Base-by-base conservation (phyloP, 2,113 vertebrate genomes). In the Strix aluco region DNA sequence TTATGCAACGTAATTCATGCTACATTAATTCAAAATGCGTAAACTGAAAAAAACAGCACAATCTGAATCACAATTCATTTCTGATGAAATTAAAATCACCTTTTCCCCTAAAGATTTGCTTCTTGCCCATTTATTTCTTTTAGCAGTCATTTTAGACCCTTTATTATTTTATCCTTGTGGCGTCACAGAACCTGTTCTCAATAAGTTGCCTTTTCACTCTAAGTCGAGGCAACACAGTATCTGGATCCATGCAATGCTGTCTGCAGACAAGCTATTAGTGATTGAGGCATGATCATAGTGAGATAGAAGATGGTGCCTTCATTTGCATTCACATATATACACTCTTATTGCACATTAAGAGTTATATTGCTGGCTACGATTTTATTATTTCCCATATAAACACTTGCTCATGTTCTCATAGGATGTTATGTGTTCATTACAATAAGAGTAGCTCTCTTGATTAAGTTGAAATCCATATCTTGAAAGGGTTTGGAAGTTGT, bases 361-460 rank as follows among this genome's bases (percentile, higher is more conserved):
- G 18, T 93, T 92, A 74, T 51, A 83, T 59, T 88, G 55, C 72
- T 86, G 81, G 57, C 69, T 86, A 55, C 5, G 6, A 38, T 90
- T 88, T 93, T 92, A 78, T 91, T 94, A 92, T 95, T 96, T 95
- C 61, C 70, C 59, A 86, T 74, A 83, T 25, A 92, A 92, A 90
- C 58, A 78, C 52, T 93, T 86, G 61, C 54, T 82, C 5, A 13
- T 75, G 79, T 85, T 92, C 71, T 92, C 77, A 42, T 26, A 75
- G 59, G 73, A 75, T 62, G 70, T 89, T 85, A 55, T 65, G 32
- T 55, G 78, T 72, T 94, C 92, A 62, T 73, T 88, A 94, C 62
- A 75, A 54, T 40, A 81, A 49, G 77, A 88, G 22, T 57, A 72
- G 25, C 40, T 80, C 25, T 70, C 77, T 72, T 91, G 91, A 94